Base-by-base conservation (phyloP, 2,888 invertebrate species). In the Trachelus stipa region DNA sequence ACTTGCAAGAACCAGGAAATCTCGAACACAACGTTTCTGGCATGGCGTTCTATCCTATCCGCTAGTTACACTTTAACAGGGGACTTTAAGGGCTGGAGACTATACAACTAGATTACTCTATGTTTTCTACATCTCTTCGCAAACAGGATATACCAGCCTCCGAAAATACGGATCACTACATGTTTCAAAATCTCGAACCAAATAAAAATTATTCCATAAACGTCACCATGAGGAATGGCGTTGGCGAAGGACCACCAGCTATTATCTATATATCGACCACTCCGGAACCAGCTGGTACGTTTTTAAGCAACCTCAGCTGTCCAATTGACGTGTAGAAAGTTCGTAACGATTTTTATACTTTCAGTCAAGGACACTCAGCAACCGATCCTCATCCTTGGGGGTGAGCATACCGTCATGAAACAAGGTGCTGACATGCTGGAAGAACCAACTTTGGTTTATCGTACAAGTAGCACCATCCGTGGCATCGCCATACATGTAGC, bases 401-500 rank as follows among this genome's bases (percentile, higher is more conserved):
- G 95, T 12, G 94, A 95, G 84, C 94, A 95, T 84, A 93, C 94
- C 69, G 94, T 96, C 31, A 92, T 95, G 82, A 94, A 95, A 77
- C 95, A 95, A 83, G 93, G 93, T 2, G 94, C 95, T 0, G 94
- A 94, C 81, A 94, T 96, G 92, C 86, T 95, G 73, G 95, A 95
- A 4, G 95, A 95, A 84, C 95, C 95, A 0, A 92, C 94, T 11
- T 93, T 94, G 79, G 91, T 96, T 74, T 96, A 95, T 87, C 93
- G 93, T 80, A 94, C 95, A 4, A 91, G 93, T 40, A 88, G 93
- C 81, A 85, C 87, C 68, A 93, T 94, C 73, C 86, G 92, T 93
- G 98, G 97, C 78, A 94, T 97, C 69, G 96, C 96, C 1, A 93
- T 97, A 12, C 96, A 97, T 88, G 94, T 97, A n/a, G 93, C 93